phyloP scores from a whole-genome alignment of 2,888 invertebrate species.

The Congeria kusceri region DNA sequence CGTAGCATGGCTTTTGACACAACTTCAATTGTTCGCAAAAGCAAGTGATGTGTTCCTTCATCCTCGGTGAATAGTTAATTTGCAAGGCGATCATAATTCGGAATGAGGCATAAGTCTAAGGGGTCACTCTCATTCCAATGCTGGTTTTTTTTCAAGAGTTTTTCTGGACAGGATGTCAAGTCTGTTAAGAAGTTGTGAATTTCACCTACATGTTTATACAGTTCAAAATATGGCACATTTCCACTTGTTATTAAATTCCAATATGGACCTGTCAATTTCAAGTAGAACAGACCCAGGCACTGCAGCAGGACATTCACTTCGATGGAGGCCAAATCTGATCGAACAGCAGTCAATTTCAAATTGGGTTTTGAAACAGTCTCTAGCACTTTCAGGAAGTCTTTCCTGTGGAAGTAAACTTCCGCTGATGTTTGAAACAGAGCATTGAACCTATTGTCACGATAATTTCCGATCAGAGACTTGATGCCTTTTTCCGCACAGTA shows the following conservation, averaged over 20 bases:
- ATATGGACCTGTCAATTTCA: conserved; percentile 55
- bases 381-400: conserved; percentile 21
- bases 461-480: conserved; percentile 31
- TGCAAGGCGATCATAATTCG: background rate
- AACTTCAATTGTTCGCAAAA: conserved; percentile 3
- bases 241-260: conserved; percentile 43
- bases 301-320: conserved; percentile 41
- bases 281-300: conserved; percentile 49
- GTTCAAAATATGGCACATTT: conserved; percentile 43
- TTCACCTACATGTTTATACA: conserved; percentile 7
- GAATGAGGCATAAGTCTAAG: background rate
- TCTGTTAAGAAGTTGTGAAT: background rate
- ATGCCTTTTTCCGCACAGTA: conserved; percentile 48
- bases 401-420: conserved; percentile 6
- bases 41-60: background rate
- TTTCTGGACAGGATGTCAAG: background rate
- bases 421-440: conserved; percentile 18
- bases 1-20: conserved; percentile 12
- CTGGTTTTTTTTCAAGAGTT: background rate
- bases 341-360: conserved; percentile 44
- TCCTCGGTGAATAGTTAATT: background rate
- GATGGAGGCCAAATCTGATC: conserved; percentile 40
- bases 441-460: conserved; percentile 17
- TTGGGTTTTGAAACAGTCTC: conserved; percentile 43
- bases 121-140: background rate